Conservation (phyloP, 2,888 invertebrate genomes). For the Lithodes maja region DNA sequence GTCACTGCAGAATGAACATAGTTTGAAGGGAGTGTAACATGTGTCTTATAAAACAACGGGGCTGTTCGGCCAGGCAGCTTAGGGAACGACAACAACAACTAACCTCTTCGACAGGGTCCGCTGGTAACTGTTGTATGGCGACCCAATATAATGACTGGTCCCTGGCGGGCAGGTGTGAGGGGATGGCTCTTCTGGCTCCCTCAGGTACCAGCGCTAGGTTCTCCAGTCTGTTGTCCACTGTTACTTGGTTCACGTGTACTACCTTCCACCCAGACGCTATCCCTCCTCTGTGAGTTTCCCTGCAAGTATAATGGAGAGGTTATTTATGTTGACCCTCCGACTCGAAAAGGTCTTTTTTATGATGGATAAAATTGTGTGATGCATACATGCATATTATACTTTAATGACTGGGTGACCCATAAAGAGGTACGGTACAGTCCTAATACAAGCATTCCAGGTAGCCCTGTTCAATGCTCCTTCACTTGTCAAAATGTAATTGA, state of each 20-base stretch:
- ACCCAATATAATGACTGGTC: slow-evolving; percentile 77
- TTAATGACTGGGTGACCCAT: neutral
- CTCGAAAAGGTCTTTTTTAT: neutral
- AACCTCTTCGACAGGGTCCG: slow-evolving; percentile 75
- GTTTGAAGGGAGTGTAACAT: too few species aligned
- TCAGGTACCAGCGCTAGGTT: slow-evolving; percentile 75
- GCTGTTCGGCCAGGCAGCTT: too few species aligned
- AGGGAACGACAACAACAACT: neutral
- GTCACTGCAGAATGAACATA: too few species aligned
- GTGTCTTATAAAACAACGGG: too few species aligned
- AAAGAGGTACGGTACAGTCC: too few species aligned
- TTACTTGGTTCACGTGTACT: slow-evolving; percentile 76
- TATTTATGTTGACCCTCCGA: neutral
- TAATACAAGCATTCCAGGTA: too few species aligned
- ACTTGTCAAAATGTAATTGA: too few species aligned
- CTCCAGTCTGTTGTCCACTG: slow-evolving; percentile 77
- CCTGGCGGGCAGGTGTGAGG: slow-evolving; percentile 64
- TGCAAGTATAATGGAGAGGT: slow-evolving; percentile 71
- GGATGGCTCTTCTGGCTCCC: slow-evolving; percentile 65
- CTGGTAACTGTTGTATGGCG: slow-evolving; percentile 76
- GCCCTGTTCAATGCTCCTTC: too few species aligned
- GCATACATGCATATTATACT: neutral
- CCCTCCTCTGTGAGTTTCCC: slow-evolving; percentile 77
- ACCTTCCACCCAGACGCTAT: slow-evolving; percentile 77
- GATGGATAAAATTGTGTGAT: neutral